Evolutionary conservation across 2,113 vertebrate species (phyloP).

Genomic region (Callipepla squamata): DNA sequence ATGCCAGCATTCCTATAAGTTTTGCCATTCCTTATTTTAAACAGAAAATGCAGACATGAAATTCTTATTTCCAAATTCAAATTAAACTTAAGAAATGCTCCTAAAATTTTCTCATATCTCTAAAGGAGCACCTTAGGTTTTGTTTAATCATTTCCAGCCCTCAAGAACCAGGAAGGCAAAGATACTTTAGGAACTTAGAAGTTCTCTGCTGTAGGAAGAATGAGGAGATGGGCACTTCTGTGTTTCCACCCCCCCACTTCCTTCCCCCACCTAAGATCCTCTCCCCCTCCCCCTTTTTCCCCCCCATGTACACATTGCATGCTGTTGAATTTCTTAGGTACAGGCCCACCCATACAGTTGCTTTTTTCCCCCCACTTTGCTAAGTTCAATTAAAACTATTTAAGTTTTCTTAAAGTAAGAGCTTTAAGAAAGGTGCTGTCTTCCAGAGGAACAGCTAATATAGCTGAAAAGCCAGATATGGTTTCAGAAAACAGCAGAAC

Average conservation of each 20-base stretch:
- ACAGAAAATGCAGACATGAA: background rate
- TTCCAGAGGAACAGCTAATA: background rate
- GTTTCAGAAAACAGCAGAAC: background rate
- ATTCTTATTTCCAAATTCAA: background rate
- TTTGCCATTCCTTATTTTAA: background rate
- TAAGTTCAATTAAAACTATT: background rate
- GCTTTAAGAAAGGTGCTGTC: background rate
- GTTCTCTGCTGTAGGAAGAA: background rate
- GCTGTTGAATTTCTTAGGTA: background rate
- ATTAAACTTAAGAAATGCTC: background rate
- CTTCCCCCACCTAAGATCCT: background rate
- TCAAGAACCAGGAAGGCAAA: background rate
- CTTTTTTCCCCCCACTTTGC: background rate
- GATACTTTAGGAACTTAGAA: background rate
- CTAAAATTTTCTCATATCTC: background rate
- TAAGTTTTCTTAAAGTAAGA: background rate
- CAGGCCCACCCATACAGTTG: background rate
- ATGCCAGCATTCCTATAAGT: background rate
- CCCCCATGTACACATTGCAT: background rate
- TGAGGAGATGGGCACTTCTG: background rate
- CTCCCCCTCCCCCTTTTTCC: background rate
- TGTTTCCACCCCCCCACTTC: accelerated
- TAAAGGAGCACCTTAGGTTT: background rate
- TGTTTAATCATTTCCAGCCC: background rate
- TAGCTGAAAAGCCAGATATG: background rate